Base-by-base conservation (phyloP, 2,888 invertebrate species). In the Spilosoma lubricipeda region DNA sequence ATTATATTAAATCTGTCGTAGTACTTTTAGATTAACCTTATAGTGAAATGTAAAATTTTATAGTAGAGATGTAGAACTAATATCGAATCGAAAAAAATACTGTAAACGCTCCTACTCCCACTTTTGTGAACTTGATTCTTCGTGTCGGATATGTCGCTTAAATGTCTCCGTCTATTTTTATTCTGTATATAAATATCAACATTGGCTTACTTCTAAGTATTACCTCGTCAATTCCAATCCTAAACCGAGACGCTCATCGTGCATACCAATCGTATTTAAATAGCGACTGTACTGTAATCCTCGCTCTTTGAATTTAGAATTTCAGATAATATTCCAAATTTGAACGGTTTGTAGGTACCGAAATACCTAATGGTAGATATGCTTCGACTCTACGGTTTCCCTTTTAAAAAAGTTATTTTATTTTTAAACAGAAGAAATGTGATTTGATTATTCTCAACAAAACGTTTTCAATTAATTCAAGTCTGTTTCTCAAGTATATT, bases 261-360 rank as follows among this genome's bases (percentile, higher is more conserved):
- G 85, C 85, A 89, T 87, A 87, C 88, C 88, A 89, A 91, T 89
- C 88, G 83, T 85, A 86, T 82, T 77, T 73, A 73, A 77, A 67
- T 48, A 67, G 80, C 78, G 81, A 77, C 30, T 63, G 81, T 82
- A 83, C 85, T 84, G 81, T 88, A 88, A 90, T 89, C 85, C 84
- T 71, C 77, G 82, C 86, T 81, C 80, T 83, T 83, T 88, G 87
- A 87, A 90, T 89, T 86, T 85, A 85, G 87, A 88, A 88, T 89
- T 88, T 82, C 77, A 70, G 83, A 82, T 83, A 74, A 70, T 76
- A 77, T 79, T 82, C 74, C 42, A 75, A n/a, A 68, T 76, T 77
- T 76, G 30, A 59, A 76, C n/a, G 68, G 42, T 73, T 71, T 67
- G 68, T n/a, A n/a, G n/a, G n/a, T 11, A 68, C 56, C 64, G 70